Conservation (phyloP, 1,140 invertebrate genomes). For the Marisa cornuarietis region DNA sequence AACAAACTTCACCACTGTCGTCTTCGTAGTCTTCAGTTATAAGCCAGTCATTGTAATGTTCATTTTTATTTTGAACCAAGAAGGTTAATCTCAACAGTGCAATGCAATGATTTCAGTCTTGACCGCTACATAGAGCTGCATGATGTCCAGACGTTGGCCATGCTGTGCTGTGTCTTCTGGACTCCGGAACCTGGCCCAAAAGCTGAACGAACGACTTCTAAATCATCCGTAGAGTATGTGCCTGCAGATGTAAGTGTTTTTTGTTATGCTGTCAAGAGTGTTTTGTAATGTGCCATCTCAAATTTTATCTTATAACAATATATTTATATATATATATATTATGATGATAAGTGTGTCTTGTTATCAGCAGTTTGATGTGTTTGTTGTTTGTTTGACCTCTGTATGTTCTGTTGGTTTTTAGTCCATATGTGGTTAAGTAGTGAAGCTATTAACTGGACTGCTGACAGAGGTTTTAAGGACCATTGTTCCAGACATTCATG, state of each 20-base stretch:
- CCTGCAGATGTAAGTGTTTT: conserved; percentile 53
- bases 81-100: background rate
- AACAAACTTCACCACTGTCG: too few relatives aligned
- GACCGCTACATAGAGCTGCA: conserved; percentile 71
- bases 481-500: too few relatives aligned
- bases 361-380: background rate
- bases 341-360: background rate
- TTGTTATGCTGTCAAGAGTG: too few relatives aligned
- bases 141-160: conserved; percentile 93
- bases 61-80: too few relatives aligned
- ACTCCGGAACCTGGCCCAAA: conserved; percentile 54
- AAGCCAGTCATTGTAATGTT: too few relatives aligned
- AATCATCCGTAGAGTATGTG: conserved; percentile 44
- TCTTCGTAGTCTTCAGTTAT: too few relatives aligned
- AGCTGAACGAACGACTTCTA: background rate
- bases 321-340: background rate
- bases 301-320: background rate
- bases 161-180: conserved; percentile 88
- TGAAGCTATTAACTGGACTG: background rate
- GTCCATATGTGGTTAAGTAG: conserved; percentile 1
- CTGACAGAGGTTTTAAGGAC: too few relatives aligned
- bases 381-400: background rate
- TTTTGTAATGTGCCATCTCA: too few relatives aligned
- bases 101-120: conserved; percentile 60
- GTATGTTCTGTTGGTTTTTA: background rate